A percentile compares a stretch with the other conserved stretches of the same genome.
Conservation (phyloP, 2,113 vertebrate genomes). For the Abramis brama region DNA sequence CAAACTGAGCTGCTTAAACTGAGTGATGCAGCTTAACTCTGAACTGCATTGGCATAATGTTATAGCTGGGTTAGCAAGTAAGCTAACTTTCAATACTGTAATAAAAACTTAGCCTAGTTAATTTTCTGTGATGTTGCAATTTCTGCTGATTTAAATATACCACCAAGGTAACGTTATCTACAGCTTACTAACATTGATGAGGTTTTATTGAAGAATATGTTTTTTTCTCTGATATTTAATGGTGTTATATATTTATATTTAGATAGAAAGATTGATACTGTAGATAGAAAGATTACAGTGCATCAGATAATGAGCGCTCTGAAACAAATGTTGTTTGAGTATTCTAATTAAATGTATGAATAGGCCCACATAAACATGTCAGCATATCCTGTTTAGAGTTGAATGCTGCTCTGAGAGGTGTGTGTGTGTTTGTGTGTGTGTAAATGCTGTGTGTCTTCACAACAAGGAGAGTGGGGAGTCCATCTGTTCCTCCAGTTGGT, state of each 20-base stretch:
- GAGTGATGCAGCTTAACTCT: constrained; percentile 27
- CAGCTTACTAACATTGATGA: no score
- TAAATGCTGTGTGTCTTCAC: constrained; percentile 49
- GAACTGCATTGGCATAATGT: constrained; percentile 8
- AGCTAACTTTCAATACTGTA: background rate
- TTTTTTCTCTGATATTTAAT: no score
- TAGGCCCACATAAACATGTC: constrained; percentile 24
- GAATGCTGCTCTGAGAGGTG: constrained; percentile 26
- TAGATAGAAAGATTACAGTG: background rate
- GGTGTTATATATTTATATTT: no score
- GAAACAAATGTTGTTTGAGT: constrained; percentile 25
- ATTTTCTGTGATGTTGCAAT: background rate
- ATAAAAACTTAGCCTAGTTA: background rate
- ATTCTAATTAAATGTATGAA: constrained; percentile 44
- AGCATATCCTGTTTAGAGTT: constrained; percentile 34
- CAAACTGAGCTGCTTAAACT: constrained; percentile 27
- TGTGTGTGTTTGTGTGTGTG: constrained; percentile 39
- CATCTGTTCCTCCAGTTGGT: constrained; percentile 62
- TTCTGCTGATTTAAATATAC: background rate
- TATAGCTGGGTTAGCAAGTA: background rate
- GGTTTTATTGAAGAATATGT: background rate
- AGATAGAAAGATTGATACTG: background rate
- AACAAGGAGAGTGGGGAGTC: constrained; percentile 56
- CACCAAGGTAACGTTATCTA: background rate
- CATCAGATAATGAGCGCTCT: background rate